These are phyloP conservation scores for Pomacea maculata DNA, from an alignment of 1,140 invertebrate genomes.

Conservation along the genomic window DNA sequence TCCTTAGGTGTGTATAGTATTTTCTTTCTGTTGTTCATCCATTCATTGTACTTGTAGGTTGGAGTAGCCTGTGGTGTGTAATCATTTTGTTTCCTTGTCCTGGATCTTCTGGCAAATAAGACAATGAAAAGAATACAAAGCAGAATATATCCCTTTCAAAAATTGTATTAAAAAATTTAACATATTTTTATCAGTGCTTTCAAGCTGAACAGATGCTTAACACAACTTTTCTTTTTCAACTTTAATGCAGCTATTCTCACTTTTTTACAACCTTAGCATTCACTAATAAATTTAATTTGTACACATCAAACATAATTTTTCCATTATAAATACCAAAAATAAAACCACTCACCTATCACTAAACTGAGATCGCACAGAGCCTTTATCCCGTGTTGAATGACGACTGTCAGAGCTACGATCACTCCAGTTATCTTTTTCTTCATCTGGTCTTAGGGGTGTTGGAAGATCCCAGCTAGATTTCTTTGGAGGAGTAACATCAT, in stretches of 20 bases:
- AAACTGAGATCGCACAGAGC: slow-evolving; percentile 6
- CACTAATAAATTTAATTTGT: no score
- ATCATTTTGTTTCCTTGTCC: slow-evolving; percentile 28
- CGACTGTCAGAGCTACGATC: slow-evolving; percentile 18
- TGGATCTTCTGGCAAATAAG: slow-evolving; percentile 5
- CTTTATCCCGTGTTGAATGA: not conserved
- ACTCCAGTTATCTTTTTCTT: slow-evolving; percentile 19
- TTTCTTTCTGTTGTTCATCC: slow-evolving; percentile 73
- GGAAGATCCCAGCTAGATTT: slow-evolving; percentile 92
- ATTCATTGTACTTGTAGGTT: slow-evolving; percentile 84
- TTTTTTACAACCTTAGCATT: no score
- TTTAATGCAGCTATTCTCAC: no score
- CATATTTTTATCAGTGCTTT: not conserved
- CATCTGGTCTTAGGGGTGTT: slow-evolving; percentile 72
- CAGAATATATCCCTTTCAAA: not conserved
- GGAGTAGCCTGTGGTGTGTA: slow-evolving; percentile 73
- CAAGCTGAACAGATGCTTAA: not conserved
- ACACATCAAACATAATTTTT: no score
- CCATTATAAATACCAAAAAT: not conserved
- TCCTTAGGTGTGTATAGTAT: slow-evolving; percentile 67
- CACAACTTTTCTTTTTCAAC: not conserved
- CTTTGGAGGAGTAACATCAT: slow-evolving; percentile 71
- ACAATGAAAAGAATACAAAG: not conserved
- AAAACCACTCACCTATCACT: slow-evolving; percentile 15
- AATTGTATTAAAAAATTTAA: not conserved